Evolutionary conservation across 2,888 invertebrate species (phyloP), one percentile per base, ranked within the genome.

Genomic region (Poecilobothrus nobilitatus): DNA sequence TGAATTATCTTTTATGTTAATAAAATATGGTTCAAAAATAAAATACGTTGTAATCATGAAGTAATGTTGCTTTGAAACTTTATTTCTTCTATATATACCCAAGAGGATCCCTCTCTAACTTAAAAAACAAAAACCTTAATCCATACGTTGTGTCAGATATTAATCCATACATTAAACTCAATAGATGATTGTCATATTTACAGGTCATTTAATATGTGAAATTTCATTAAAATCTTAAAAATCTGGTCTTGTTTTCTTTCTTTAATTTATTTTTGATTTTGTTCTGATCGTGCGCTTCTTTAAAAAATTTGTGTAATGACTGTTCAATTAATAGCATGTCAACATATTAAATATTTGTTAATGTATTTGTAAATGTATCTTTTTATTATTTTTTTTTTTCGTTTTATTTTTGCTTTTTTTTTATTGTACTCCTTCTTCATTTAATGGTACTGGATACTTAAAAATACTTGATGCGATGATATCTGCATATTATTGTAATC

Each of bases 301-400:
- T 53, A 53, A 53, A 53, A 15, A 15, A 53, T 53, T 2, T 27
- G n/a, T 53, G 53, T 53, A 53, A 53, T 53, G 53, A 53, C 53
- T 53, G 53, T 53, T 53, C 53, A 53, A 53, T 53, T 53, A 53
- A 53, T 53, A 53, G 53, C 53, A 53, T 53, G 53, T 53, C 53
- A 53, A 53, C 53, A 53, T 53, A 53, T 53, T 53, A 53, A 9
- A 53, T 53, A 53, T 53, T 53, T 53, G 27, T 27, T 27, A 27
- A 27, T 27, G 53, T 53, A 53, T 53, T 53, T 53, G 53, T 53
- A 53, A 12, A 53, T 4, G n/a, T 53, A n/a, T 53, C 15, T 41
- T 3, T 41, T 41, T 41, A 41, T 41, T 41, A 41, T 5, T 41
- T 6, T 41, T 41, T 41, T 9, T 41, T 41, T 41, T 41, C 2